phyloP scores from a whole-genome alignment of 2,888 invertebrate genomes.

The Drosophila mimica region DNA sequence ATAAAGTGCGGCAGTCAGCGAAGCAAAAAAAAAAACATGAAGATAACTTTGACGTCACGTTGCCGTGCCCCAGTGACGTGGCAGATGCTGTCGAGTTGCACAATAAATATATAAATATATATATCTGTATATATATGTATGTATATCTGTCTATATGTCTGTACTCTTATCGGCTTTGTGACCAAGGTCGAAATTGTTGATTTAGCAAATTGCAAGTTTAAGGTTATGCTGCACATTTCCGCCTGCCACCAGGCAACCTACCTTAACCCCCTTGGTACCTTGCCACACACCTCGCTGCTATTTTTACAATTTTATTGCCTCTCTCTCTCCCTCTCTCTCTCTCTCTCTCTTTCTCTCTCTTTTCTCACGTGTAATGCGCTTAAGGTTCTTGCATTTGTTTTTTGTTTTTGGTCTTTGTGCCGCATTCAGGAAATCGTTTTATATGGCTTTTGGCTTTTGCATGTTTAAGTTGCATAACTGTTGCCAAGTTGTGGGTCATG shows the following conservation, averaged over 20 bases:
- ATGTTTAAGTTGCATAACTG: slow-evolving; percentile 65
- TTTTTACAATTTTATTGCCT: slow-evolving; percentile 34
- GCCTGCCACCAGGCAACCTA: slow-evolving; percentile 6
- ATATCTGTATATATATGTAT: background rate
- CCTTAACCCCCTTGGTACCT: background rate
- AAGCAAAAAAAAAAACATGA: slow-evolving; percentile 6
- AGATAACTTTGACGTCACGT: slow-evolving; percentile 42
- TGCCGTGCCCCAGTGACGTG: slow-evolving; percentile 28
- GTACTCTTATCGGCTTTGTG: slow-evolving; percentile 33
- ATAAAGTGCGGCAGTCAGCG: slow-evolving; percentile 28
- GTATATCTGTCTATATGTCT: background rate
- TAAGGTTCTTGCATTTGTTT: slow-evolving; percentile 37
- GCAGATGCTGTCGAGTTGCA: slow-evolving; percentile 15
- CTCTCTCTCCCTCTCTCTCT: background rate
- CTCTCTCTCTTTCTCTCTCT: background rate
- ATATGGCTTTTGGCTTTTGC: slow-evolving; percentile 62
- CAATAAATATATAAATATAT: background rate
- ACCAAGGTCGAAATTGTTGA: slow-evolving; percentile 50
- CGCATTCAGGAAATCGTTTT: slow-evolving; percentile 68
- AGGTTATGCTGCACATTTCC: slow-evolving; percentile 52
- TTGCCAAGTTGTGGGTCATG: slow-evolving; percentile 31
- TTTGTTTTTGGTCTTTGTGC: slow-evolving; percentile 5
- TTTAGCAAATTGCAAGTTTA: slow-evolving; percentile 55
- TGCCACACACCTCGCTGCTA: slow-evolving; percentile 38
- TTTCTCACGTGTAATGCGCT: slow-evolving; percentile 57